Evolutionary conservation across 2,113 vertebrate species (phyloP), one percentile per base, ranked within the genome.

Genomic region (Indicator indicator): DNA sequence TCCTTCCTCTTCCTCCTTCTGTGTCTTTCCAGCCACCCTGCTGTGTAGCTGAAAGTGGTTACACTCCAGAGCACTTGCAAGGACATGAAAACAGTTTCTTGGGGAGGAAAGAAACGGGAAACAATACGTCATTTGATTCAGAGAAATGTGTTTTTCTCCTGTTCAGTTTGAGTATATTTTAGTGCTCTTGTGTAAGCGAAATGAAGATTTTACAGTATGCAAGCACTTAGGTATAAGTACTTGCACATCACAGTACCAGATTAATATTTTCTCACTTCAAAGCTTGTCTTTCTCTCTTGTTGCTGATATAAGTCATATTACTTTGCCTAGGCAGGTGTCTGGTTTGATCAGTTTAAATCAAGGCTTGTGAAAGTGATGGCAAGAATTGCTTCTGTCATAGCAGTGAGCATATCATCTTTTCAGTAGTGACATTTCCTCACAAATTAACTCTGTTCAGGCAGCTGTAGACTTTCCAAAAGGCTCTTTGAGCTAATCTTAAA

Each of bases 241-340:
- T 78, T 70, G 12, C 75, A 95, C 50, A 70, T 86, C 89, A 90
- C 69, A 86, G 82, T 81, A 59, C 78, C 60, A 64, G 91, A 89
- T 96, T 95, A 96, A 83, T 94, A 95, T 91, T 95, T 95, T 85
- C 69, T 88, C 58, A 94, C 90, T 97, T 95, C 95, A 97, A 95
- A 96, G 91, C 89, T 90, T 87, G 54, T 83, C 89, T 75, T 83
- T 94, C 55, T 89, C 26, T 93, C 94, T 89, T 83, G 83, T 91
- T 94, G 79, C 62, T 91, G 72, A 83, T 94, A 44, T 65, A 94
- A 94, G 94, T 92, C 89, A 54, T 85, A 76, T 89, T 95, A 72
- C 59, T 94, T 68, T 90, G 58, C 93, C 59, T 26, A 88, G 83
- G 90, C 74, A 87, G 80, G 30, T 96, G 79, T 82, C 86, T 96